A percentile compares a stretch with the other conserved stretches of the same genome.
These are phyloP conservation scores for Strix aluco DNA, from an alignment of 2,113 vertebrate species.

Conservation along the genomic window DNA sequence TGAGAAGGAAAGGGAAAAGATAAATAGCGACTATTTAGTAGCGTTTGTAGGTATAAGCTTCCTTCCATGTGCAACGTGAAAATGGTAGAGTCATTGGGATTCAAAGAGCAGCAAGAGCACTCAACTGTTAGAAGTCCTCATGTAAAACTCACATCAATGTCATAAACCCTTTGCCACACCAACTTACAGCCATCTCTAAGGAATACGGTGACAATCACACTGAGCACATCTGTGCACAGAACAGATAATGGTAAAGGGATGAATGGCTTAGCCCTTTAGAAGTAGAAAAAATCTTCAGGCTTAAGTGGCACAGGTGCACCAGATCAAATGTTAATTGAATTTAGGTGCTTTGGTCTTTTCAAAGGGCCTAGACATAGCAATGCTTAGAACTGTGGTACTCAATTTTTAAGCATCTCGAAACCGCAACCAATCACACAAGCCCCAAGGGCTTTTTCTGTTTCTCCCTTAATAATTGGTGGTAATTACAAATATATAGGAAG, in stretches of 20 bases:
- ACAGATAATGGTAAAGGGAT: slow-evolving; percentile 1
- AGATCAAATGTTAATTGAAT: background rate
- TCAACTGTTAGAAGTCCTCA: background rate
- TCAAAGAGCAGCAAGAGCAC: background rate
- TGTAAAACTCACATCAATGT: slow-evolving; percentile 21
- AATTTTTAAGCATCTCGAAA: background rate
- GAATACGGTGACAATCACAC: background rate
- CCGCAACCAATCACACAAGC: background rate
- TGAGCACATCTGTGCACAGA: background rate
- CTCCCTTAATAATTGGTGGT: background rate
- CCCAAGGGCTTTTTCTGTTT: background rate
- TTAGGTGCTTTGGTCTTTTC: background rate
- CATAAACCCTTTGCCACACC: background rate
- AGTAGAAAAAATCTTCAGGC: background rate
- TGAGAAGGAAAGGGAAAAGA: background rate
- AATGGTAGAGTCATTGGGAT: background rate
- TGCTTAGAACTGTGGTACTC: background rate
- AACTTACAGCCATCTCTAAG: background rate
- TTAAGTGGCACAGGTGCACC: background rate
- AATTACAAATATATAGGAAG: background rate
- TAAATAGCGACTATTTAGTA: background rate
- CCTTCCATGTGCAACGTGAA: background rate
- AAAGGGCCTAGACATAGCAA: background rate
- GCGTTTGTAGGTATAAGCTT: background rate
- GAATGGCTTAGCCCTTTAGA: background rate